A percentile compares a stretch with the other conserved stretches of the same genome.
Evolutionary conservation across 1,140 invertebrate species (phyloP).

Genomic region (Mya arenaria): DNA sequence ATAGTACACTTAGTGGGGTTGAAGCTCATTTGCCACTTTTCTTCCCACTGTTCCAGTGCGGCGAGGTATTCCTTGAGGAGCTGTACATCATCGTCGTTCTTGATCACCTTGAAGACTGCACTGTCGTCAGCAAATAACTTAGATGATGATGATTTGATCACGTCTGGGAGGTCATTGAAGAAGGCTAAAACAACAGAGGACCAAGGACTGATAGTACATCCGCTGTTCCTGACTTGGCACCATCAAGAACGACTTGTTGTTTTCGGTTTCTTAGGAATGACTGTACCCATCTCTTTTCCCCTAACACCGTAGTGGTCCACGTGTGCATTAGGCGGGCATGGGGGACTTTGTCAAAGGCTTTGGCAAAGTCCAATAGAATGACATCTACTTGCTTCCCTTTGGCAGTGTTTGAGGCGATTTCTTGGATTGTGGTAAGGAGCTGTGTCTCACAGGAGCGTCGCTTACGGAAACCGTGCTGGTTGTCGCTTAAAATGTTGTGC

Average conservation of each 20-base stretch:
- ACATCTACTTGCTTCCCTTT: background rate
- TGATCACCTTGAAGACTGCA: too few species aligned
- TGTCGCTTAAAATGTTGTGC: constrained; percentile 2
- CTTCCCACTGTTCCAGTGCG: too few species aligned
- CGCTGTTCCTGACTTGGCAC: too few species aligned
- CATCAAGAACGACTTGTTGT: background rate
- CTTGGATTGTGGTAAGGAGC: background rate
- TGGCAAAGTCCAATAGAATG: constrained; percentile 1
- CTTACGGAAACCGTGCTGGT: background rate
- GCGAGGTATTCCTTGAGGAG: too few species aligned
- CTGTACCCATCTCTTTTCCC: background rate
- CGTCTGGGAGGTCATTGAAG: too few species aligned
- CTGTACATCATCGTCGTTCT: too few species aligned
- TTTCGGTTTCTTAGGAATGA: background rate
- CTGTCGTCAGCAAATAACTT: too few species aligned
- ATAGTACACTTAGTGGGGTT: too few species aligned
- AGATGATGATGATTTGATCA: too few species aligned
- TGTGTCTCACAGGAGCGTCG: background rate
- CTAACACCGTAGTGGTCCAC: constrained; percentile 5
- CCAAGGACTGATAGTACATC: too few species aligned
- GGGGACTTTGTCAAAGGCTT: constrained; percentile 33
- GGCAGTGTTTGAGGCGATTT: background rate
- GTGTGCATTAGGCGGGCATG: constrained; percentile 1
- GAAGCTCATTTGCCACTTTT: too few species aligned
- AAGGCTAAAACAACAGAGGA: too few species aligned